These are phyloP conservation scores for Ornithoptera priamus DNA, from an alignment of 2,888 invertebrate species.

Conservation along the genomic window DNA sequence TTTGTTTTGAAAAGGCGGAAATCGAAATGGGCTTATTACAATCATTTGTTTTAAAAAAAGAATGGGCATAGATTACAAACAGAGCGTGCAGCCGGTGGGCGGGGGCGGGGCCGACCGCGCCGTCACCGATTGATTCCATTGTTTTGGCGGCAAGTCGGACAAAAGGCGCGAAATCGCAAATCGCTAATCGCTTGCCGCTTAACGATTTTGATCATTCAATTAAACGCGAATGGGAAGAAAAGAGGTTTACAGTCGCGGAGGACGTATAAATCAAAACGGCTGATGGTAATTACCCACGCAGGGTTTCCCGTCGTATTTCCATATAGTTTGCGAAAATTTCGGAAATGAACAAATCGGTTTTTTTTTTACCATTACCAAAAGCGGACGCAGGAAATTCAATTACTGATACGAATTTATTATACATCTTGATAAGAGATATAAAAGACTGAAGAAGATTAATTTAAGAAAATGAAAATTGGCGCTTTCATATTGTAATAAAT, in stretches of 20 bases:
- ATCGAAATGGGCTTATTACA: constrained; percentile 4
- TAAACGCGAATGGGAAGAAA: constrained; percentile 70
- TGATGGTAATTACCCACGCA: constrained; percentile 59
- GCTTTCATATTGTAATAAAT: too few relatives aligned
- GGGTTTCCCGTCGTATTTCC: not conserved
- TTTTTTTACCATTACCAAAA: too few relatives aligned
- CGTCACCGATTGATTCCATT: constrained; percentile 64
- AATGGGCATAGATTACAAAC: constrained; percentile 39
- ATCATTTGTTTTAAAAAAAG: constrained; percentile 16
- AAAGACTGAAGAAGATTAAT: too few relatives aligned
- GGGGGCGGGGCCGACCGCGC: constrained; percentile 34
- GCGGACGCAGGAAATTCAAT: constrained; percentile 7
- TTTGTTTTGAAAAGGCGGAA: not conserved
- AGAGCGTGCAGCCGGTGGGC: constrained; percentile 24
- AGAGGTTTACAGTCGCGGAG: constrained; percentile 68
- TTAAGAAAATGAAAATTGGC: too few relatives aligned
- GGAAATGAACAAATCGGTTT: not conserved
- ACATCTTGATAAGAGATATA: too few relatives aligned
- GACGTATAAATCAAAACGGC: constrained; percentile 67
- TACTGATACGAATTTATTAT: constrained; percentile 8
- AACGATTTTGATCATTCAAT: constrained; percentile 71
- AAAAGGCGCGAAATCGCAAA: constrained; percentile 47
- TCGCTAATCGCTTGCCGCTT: constrained; percentile 39
- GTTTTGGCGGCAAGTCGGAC: constrained; percentile 53
- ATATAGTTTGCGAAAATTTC: not conserved